Conservation (phyloP, 2,888 invertebrate genomes). For the Abrostola tripartita region DNA sequence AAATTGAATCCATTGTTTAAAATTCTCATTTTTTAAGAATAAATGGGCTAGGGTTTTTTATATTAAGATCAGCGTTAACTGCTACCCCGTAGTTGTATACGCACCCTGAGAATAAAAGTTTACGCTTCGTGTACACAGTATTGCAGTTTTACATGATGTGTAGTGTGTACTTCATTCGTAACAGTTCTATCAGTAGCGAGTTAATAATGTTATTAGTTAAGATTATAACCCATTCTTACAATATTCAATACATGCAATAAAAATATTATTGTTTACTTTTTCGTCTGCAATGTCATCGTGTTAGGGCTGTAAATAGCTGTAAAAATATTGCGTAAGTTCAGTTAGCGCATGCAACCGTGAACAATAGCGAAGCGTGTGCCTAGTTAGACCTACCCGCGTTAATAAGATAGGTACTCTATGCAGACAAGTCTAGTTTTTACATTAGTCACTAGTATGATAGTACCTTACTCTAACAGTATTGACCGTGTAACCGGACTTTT, state of each 20-base stretch:
- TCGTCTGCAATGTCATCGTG: constrained; percentile 1
- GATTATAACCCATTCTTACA: too few species aligned
- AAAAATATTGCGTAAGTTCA: constrained; percentile 6
- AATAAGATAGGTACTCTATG: not conserved
- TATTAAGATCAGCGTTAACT: too few species aligned
- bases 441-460: too few species aligned
- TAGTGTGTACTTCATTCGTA: not conserved
- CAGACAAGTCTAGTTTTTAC: too few species aligned
- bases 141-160: not conserved
- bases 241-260: too few species aligned
- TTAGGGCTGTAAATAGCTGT: not conserved
- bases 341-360: constrained; percentile 1
- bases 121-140: constrained; percentile 20
- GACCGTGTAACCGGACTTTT: too few species aligned
- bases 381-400: not conserved
- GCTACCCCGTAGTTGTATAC: not conserved
- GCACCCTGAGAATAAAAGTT: constrained; percentile 19
- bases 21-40: too few species aligned
- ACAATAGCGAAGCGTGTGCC: not conserved
- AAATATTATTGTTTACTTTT: not conserved
- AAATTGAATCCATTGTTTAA: too few species aligned
- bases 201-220: too few species aligned
- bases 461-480: too few species aligned
- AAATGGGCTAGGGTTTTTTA: too few species aligned
- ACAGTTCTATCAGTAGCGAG: too few species aligned